These are phyloP conservation scores for Lysiphlebus fabarum DNA, from an alignment of 1,140 invertebrate genomes.

Conservation along the genomic window DNA sequence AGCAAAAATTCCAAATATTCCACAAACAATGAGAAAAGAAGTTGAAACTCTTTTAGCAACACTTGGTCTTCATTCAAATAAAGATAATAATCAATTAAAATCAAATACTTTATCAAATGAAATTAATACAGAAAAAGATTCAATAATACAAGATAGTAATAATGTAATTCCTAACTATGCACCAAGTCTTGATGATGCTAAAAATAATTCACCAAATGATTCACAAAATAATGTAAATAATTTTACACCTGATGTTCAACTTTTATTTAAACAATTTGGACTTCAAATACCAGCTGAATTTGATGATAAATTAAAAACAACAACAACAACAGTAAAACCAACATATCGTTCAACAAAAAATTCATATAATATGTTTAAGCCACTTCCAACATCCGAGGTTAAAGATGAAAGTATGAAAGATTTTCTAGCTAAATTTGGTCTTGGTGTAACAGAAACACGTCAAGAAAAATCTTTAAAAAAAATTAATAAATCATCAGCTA, in stretches of 20 bases:
- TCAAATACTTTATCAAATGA: constrained; percentile 26
- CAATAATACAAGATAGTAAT: constrained; percentile 24
- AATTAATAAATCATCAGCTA: constrained; percentile 26
- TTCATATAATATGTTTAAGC: constrained; percentile 60
- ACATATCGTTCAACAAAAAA: constrained; percentile 33
- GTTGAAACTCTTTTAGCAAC: constrained; percentile 49
- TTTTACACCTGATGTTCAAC: constrained; percentile 45
- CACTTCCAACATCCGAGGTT: constrained; percentile 52
- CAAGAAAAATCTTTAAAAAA: constrained; percentile 43
- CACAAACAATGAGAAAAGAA: constrained; percentile 43
- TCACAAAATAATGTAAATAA: constrained; percentile 44
- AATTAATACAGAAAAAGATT: constrained; percentile 27
- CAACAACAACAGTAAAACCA: constrained; percentile 31
- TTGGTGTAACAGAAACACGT: constrained; percentile 42
- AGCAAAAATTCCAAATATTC: constrained; percentile 25
- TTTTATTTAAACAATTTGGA: constrained; percentile 48
- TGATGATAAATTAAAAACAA: constrained; percentile 24
- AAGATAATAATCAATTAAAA: constrained; percentile 20
- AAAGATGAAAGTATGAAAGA: constrained; percentile 58
- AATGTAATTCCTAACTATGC: constrained; percentile 22
- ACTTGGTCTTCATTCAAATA: constrained; percentile 41
- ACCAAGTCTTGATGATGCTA: constrained; percentile 23
- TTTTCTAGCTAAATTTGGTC: constrained; percentile 59
- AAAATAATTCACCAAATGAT: constrained; percentile 23
- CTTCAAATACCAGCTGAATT: constrained; percentile 32